Conservation (phyloP, 2,113 vertebrate species). For the Rissa tridactyla region DNA sequence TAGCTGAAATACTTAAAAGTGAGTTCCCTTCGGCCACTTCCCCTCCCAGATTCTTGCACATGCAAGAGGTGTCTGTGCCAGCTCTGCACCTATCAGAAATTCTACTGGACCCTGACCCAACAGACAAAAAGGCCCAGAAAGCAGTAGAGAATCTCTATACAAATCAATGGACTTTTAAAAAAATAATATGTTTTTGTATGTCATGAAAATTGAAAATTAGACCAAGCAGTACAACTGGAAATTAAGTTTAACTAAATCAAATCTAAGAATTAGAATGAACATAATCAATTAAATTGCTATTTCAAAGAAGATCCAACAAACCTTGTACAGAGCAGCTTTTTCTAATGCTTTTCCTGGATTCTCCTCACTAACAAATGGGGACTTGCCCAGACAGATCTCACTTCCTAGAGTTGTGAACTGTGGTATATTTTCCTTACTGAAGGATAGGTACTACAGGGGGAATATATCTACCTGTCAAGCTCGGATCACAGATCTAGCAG, state of each 20-base stretch:
- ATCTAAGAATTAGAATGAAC: background rate
- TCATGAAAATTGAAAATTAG: background rate
- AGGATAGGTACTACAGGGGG: background rate
- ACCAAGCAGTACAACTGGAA: background rate
- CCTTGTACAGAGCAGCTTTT: background rate
- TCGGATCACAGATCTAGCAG: background rate
- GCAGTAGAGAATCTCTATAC: background rate
- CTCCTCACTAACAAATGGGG: background rate
- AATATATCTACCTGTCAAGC: background rate
- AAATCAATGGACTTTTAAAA: background rate
- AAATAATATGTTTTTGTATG: accelerated
- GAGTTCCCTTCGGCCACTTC: background rate
- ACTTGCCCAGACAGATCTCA: background rate
- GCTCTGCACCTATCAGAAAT: background rate
- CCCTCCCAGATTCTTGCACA: background rate
- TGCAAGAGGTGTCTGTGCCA: background rate
- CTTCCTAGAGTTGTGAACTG: background rate
- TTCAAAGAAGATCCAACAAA: background rate
- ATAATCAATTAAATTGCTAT: background rate
- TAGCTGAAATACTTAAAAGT: background rate
- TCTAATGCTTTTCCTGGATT: background rate
- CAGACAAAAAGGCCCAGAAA: background rate
- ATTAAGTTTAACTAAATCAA: background rate
- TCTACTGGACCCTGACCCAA: background rate
- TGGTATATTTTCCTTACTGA: background rate